phyloP scores from a whole-genome alignment of 1,140 invertebrate species.

The Vanessa atalanta region DNA sequence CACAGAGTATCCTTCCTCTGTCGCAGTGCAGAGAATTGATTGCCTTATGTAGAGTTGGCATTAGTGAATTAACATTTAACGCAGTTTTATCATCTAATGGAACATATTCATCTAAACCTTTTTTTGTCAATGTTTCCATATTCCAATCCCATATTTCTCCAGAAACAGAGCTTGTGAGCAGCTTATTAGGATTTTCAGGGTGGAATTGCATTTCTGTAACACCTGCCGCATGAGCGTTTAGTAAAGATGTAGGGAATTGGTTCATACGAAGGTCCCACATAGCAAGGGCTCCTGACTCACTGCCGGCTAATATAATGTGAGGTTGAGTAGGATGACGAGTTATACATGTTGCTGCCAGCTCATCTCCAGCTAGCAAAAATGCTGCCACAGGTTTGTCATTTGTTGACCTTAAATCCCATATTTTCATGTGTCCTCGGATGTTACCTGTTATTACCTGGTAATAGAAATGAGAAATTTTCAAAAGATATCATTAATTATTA shows the following conservation, averaged over 20 bases:
- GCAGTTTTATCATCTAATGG: constrained; percentile 84
- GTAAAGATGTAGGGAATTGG: constrained; percentile 88
- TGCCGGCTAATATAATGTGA: constrained; percentile 90
- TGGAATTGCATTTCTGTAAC: constrained; percentile 93
- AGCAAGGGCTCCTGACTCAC: constrained; percentile 90
- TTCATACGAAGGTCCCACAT: constrained; percentile 94
- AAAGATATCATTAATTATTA: not conserved
- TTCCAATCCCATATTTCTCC: constrained; percentile 95
- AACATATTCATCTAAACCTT: constrained; percentile 79
- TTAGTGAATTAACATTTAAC: constrained; percentile 87
- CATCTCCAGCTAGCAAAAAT: constrained; percentile 85
- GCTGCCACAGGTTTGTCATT: constrained; percentile 82
- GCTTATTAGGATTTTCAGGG: constrained; percentile 88
- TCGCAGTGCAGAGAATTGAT: constrained; percentile 91
- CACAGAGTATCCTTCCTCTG: constrained; percentile 86
- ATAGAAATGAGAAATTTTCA: not conserved
- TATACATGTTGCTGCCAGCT: constrained; percentile 87
- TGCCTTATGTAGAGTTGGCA: constrained; percentile 86
- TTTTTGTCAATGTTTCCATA: constrained; percentile 73
- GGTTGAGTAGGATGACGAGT: constrained; percentile 92
- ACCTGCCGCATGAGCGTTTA: constrained; percentile 88
- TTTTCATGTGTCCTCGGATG: constrained; percentile 91
- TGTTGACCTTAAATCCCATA: constrained; percentile 89
- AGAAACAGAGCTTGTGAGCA: constrained; percentile 89
- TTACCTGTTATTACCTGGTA: constrained; percentile 88